These are phyloP conservation scores for Lordiphosa stackelbergi DNA, from an alignment of 1,140 invertebrate species.

Conservation along the genomic window DNA sequence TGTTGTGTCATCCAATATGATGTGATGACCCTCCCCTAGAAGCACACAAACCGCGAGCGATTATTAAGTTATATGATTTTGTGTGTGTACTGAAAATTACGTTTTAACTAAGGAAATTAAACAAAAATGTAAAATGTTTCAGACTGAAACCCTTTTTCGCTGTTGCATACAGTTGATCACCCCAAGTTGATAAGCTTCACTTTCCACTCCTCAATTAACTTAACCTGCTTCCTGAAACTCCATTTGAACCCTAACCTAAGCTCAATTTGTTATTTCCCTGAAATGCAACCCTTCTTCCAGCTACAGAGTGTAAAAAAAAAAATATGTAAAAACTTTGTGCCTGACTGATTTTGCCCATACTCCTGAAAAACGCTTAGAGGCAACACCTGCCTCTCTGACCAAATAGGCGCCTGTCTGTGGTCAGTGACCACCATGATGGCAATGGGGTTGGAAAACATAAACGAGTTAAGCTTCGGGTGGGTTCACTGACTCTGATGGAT, in stretches of 20 bases:
- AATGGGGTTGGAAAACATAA: conserved; percentile 5
- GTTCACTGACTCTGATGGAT: conserved; percentile 47
- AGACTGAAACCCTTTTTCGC: too few species aligned
- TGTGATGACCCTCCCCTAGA: too few species aligned
- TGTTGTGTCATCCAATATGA: too few species aligned
- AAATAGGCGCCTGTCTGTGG: conserved; percentile 6
- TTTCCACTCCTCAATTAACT: background rate
- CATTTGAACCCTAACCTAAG: conserved; percentile 6
- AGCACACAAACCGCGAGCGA: too few species aligned
- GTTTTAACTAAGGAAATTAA: too few species aligned
- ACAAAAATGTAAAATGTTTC: background rate
- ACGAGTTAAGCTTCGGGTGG: conserved; percentile 10
- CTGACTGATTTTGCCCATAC: conserved; percentile 13
- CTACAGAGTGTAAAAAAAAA: conserved; percentile 2
- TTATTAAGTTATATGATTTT: too few species aligned
- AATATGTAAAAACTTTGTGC: conserved; percentile 17
- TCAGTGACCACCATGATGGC: conserved; percentile 11
- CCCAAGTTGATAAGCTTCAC: conserved; percentile 4
- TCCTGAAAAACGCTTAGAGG: background rate
- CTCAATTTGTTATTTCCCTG: background rate
- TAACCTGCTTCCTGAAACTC: background rate
- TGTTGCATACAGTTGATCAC: too few species aligned
- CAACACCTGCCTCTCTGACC: conserved; percentile 15
- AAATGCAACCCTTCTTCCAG: conserved; percentile 8
- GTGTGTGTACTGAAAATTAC: too few species aligned